A percentile compares a stretch with the other conserved stretches of the same genome.
These are phyloP conservation scores for Aspidiotus destructor DNA, from an alignment of 2,888 invertebrate genomes.

Conservation along the genomic window DNA sequence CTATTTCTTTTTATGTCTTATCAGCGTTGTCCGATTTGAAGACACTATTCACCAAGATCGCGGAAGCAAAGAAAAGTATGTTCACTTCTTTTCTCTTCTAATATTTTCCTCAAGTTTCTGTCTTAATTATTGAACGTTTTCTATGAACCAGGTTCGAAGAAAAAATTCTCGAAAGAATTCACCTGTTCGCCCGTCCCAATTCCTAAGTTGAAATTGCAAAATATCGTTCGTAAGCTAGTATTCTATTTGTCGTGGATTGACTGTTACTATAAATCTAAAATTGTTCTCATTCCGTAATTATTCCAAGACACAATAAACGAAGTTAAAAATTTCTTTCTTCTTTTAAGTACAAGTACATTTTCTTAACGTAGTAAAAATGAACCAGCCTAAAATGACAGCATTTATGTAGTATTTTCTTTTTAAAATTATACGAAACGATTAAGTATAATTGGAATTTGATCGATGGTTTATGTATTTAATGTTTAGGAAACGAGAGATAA, in stretches of 20 bases:
- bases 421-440: too few relatives aligned
- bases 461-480: too few relatives aligned
- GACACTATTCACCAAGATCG: conserved; percentile 46
- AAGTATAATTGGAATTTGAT: too few relatives aligned
- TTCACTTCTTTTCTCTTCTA: neutral
- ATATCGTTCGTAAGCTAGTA: conserved; percentile 32
- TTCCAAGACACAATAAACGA: too few relatives aligned
- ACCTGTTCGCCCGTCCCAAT: conserved; percentile 14
- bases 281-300: too few relatives aligned
- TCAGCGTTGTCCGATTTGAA: conserved; percentile 60
- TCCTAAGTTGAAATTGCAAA: conserved; percentile 27
- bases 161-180: conserved; percentile 34
- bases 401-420: too few relatives aligned
- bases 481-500: too few relatives aligned
- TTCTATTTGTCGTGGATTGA: conserved; percentile 34
- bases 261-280: conserved; percentile 10
- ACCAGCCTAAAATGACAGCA: too few relatives aligned
- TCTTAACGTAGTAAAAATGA: too few relatives aligned
- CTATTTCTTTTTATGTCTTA: conserved; percentile 51
- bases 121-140: too few relatives aligned
- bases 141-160: conserved; percentile 7
- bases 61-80: conserved; percentile 15
- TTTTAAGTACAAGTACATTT: too few relatives aligned
- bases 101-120: neutral
- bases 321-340: too few relatives aligned